Evolutionary conservation across 2,797 vertebrate genomes (phyloP).

Genomic region (Mareca penelope): DNA sequence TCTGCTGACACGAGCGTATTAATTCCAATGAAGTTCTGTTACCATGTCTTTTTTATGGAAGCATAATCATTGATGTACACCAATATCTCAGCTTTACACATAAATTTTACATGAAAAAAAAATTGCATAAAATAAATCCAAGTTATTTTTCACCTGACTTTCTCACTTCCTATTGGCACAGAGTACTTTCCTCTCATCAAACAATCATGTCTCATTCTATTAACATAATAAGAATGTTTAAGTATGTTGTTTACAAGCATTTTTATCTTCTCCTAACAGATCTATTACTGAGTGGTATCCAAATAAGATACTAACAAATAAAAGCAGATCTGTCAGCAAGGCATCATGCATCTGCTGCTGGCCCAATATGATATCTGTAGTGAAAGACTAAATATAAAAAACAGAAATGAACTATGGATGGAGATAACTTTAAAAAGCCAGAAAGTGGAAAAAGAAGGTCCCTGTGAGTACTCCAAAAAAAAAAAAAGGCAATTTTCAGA

Average conservation of each 20-base stretch:
- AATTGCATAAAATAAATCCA: fast-evolving
- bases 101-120: neutral
- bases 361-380: neutral
- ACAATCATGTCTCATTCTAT: neutral
- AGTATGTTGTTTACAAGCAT: neutral
- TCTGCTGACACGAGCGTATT: neutral
- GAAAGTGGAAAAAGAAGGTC: neutral
- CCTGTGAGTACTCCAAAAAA: neutral
- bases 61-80: neutral
- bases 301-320: neutral
- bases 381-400: neutral
- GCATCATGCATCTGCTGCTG: neutral
- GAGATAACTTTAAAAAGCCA: neutral
- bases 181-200: neutral
- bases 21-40: neutral
- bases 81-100: neutral
- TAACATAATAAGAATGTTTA: neutral
- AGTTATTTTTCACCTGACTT: neutral
- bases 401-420: neutral
- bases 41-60: neutral
- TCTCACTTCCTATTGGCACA: neutral
- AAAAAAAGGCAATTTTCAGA: neutral
- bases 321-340: neutral
- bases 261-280: neutral
- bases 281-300: neutral